Evolutionary conservation across 1,140 invertebrate genomes (phyloP).

Genomic region (Chironomus tepperi): DNA sequence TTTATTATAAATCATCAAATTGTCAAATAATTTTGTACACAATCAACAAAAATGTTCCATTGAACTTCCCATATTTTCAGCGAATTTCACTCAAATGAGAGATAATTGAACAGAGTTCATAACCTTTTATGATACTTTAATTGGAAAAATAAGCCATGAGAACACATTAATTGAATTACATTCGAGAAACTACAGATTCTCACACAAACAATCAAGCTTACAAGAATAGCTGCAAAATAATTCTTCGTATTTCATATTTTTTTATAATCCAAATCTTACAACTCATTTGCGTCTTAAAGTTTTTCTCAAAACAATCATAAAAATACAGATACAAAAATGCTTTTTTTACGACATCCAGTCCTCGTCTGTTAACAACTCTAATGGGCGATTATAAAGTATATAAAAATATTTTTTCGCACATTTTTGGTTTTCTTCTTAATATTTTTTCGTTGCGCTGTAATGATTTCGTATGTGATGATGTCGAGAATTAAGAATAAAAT

Average conservation of each 20-base stretch:
- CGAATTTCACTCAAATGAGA: too few species aligned
- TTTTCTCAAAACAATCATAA: conserved; percentile 14
- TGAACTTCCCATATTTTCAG: too few species aligned
- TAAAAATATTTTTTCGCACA: background rate
- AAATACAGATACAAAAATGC: background rate
- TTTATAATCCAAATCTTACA: background rate
- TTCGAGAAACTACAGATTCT: too few species aligned
- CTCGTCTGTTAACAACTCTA: background rate
- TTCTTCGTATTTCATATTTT: background rate
- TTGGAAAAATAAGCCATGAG: too few species aligned
- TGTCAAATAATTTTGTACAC: too few species aligned
- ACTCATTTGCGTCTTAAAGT: conserved; percentile 12
- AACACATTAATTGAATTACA: too few species aligned
- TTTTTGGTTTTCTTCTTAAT: background rate
- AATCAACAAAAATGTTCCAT: too few species aligned
- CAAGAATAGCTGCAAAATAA: background rate
- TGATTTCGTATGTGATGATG: background rate
- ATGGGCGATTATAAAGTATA: background rate
- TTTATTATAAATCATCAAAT: too few species aligned
- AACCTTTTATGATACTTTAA: too few species aligned
- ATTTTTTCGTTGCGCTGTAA: background rate
- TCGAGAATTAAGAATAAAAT: too few species aligned
- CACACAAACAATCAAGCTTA: background rate
- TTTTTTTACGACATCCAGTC: conserved; percentile 3
- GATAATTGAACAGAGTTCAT: too few species aligned